Base-by-base conservation (phyloP, 2,797 vertebrate genomes). In the Aeoliscus strigatus region DNA sequence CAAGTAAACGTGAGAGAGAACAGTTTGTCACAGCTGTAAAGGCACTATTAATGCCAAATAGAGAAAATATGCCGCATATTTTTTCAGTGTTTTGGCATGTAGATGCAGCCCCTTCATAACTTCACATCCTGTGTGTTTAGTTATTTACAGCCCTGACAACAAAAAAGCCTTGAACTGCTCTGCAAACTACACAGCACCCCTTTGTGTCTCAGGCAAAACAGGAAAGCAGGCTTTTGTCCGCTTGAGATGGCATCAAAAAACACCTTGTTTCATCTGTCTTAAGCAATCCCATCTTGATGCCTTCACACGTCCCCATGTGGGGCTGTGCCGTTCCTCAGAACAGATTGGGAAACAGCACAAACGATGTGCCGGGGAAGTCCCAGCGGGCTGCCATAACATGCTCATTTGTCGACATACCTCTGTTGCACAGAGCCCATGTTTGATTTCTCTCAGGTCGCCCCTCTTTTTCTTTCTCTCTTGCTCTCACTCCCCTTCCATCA, bases 231-330 rank as follows among this genome's bases (percentile, higher is more conserved):
- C 73, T 85, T 87, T 88, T 89, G 81, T 88, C 81, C 80, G 78
- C 77, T 60, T 68, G 73, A 83, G 80, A 87, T 81, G 78, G 78
- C 80, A 82, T 87, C 85, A 87, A 75, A 87, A 74, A 79, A 72
- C 75, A 81, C 73, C 76, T 80, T 80, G 83, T 85, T 90, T 90
- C 84, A 86, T 89, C 79, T 87, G 88, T 89, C 88, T 88, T 86
- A 88, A 90, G 83, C 85, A 89, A 89, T 89, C 81, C 81, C 79
- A 68, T 86, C 84, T 79, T 66, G 75, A 84, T 73, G 77, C 80
- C 86, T 89, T 84, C 84, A 86, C 80, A 73, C 79, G 57, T 76
- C 80, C 82, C 86, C 86, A 72, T 75, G 77, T 75, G 86, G 73
- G 70, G 80, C 80, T 77, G 74, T 61, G 84, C 73, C 57, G 75